Base-by-base conservation (phyloP, 2,888 invertebrate species). In the Macrophya alboannulata region DNA sequence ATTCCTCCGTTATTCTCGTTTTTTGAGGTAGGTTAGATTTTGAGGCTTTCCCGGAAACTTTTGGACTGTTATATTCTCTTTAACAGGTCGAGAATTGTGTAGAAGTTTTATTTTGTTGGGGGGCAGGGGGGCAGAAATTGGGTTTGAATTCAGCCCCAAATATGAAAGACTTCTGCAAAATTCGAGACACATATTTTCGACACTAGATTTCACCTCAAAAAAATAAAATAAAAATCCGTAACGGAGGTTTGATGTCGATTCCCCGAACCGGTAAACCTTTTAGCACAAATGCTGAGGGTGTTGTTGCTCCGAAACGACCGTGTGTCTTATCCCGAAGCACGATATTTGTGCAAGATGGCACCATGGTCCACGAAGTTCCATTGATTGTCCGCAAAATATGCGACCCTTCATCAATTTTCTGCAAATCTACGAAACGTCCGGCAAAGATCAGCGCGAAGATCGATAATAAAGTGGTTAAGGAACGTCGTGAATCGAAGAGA, bases 361-460 rank as follows among this genome's bases (percentile, higher is more conserved):
- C 94, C n/a, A 94, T 95, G 84, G 96, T 97, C 37, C 95, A 96
- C 89, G 97, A 97, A 91, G 94, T 97, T 77, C 96, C 96, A 1
- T 94, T 96, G 17, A 95, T 96, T 83, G 95, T 97, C 43, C 94
- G 95, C 85, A 95, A 92, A 84, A 15, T 65, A n/a, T 59, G n/a
- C 40, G 83, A 83, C 48, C 48, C 55, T 31, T 83, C 68, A n/a
- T 17, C n/a, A 25, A 59, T 62, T 81, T 43, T 62, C 8, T 81
- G 81, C 43, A 62, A 81, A 62, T 40, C 40, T 6, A 40, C n/a
- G 37, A 9, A 62, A n/a, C 37, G 59, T 25, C 40, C 37, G 43
- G 21, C 6, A 0, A 62, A 62, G 45, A 25, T 25, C 6, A 8
- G 6, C 12, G 40, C 48, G 10, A 40, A 55, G 10, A 51, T 43